Conservation (phyloP, 37 sponge, comb jelly and placozoan genomes). For the Ephydatia muelleri region DNA sequence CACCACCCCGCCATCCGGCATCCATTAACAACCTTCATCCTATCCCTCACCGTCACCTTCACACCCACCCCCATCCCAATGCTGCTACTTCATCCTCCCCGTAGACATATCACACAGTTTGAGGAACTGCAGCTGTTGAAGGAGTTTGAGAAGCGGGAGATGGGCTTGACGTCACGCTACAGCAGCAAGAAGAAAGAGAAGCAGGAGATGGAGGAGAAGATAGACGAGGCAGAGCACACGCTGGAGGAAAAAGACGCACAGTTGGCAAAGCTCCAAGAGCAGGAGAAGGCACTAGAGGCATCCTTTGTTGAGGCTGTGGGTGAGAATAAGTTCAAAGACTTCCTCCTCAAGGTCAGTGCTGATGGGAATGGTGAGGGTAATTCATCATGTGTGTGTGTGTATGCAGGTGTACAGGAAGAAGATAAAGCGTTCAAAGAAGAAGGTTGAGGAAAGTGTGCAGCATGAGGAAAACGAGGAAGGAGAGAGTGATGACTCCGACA, state of each 20-base stretch:
- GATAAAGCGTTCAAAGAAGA: slow-evolving; percentile 86
- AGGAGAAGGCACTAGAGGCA: slow-evolving; percentile 71
- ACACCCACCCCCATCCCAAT: background rate
- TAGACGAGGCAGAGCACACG: slow-evolving; percentile 57
- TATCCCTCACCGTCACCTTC: background rate
- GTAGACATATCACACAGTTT: slow-evolving; percentile 84
- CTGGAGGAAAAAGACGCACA: slow-evolving; percentile 58
- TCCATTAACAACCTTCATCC: no score
- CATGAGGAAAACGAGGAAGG: slow-evolving; percentile 77
- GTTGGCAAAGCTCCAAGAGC: slow-evolving; percentile 63
- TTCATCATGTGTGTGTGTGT: no score
- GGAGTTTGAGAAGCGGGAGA: slow-evolving; percentile 98
- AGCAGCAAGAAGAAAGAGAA: slow-evolving; percentile 78
- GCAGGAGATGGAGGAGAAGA: slow-evolving; percentile 80
- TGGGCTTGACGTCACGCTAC: slow-evolving; percentile 71
- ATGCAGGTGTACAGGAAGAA: slow-evolving; percentile 92
- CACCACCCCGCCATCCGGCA: no score
- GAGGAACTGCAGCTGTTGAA: slow-evolving; percentile 94
- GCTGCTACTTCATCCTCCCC: background rate
- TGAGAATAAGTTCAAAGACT: slow-evolving; percentile 97
- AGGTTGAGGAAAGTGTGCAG: slow-evolving; percentile 32
- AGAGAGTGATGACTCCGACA: slow-evolving; percentile 55
- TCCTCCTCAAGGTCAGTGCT: slow-evolving; percentile 66
- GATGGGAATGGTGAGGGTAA: no score
- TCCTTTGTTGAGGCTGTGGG: slow-evolving; percentile 77